Conservation (phyloP, 2,113 vertebrate genomes). For the Podilymbus podiceps region DNA sequence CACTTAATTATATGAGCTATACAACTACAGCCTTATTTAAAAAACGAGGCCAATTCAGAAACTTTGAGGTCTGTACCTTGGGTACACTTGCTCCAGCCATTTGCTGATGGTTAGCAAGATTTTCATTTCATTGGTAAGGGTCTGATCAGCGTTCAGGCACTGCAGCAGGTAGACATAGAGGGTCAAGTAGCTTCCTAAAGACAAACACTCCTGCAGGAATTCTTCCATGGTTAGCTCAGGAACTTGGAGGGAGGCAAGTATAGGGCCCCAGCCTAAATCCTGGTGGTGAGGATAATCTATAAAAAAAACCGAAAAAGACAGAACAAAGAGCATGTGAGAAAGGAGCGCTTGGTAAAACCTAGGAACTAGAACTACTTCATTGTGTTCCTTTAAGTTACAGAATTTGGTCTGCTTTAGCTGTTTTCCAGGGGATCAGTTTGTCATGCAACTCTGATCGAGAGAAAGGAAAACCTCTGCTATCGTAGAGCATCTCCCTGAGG, state of each 20-base stretch:
- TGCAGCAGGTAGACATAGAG: slow-evolving; percentile 93
- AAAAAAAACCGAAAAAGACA: neutral
- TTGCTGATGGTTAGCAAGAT: slow-evolving; percentile 83
- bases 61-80: slow-evolving; percentile 72
- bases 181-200: slow-evolving; percentile 90
- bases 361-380: neutral
- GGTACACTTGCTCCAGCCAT: slow-evolving; percentile 90
- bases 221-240: slow-evolving; percentile 94
- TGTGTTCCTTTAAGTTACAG: neutral
- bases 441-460: neutral
- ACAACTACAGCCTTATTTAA: neutral
- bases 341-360: neutral
- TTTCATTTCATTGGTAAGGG: slow-evolving; percentile 86
- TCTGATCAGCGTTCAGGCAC: slow-evolving; percentile 87
- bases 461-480: neutral
- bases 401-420: neutral
- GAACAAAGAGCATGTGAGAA: neutral
- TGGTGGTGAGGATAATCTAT: slow-evolving; percentile 73
- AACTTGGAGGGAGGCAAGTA: slow-evolving; percentile 92
- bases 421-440: neutral
- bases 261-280: slow-evolving; percentile 89
- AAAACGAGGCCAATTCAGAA: neutral
- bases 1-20: neutral
- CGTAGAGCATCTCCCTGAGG: neutral
- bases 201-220: slow-evolving; percentile 91